phyloP scores from a whole-genome alignment of 2,888 invertebrate genomes.

The Tolmerus cingulatus region DNA sequence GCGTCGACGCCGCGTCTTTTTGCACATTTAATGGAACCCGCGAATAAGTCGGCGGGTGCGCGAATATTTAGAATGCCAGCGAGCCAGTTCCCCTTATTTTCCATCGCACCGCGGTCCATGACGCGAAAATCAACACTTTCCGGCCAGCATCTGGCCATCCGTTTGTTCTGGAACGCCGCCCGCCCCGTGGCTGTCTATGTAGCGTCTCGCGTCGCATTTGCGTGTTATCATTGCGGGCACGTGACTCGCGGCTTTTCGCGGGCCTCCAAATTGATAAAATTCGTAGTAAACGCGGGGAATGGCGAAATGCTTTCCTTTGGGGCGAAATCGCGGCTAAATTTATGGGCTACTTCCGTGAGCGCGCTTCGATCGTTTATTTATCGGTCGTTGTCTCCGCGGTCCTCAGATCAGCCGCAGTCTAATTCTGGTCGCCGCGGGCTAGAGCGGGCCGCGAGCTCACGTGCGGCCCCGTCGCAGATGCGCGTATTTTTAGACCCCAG shows the following conservation, averaged over 20 bases:
- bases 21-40: background rate
- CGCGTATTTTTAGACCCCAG: constrained; percentile 3
- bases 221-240: constrained; percentile 2
- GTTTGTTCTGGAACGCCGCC: background rate
- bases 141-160: background rate
- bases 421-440: background rate
- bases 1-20: background rate
- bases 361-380: background rate
- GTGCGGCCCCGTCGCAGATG: background rate
- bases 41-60: background rate
- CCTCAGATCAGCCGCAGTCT: background rate
- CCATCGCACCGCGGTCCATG: background rate
- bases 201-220: background rate
- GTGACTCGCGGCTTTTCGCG: background rate
- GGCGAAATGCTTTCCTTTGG: background rate
- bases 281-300: background rate
- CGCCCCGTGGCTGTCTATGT: background rate
- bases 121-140: constrained; percentile 10
- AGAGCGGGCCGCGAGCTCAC: background rate
- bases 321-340: background rate
- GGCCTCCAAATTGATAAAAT: background rate
- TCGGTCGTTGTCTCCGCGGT: constrained; percentile 15
- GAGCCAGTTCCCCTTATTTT: background rate
- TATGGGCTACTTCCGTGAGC: background rate
- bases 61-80: background rate